A percentile compares a stretch with the other conserved stretches of the same genome.
Evolutionary conservation across 2,113 vertebrate species (phyloP).

Genomic region (Platysternon megacephalum): DNA sequence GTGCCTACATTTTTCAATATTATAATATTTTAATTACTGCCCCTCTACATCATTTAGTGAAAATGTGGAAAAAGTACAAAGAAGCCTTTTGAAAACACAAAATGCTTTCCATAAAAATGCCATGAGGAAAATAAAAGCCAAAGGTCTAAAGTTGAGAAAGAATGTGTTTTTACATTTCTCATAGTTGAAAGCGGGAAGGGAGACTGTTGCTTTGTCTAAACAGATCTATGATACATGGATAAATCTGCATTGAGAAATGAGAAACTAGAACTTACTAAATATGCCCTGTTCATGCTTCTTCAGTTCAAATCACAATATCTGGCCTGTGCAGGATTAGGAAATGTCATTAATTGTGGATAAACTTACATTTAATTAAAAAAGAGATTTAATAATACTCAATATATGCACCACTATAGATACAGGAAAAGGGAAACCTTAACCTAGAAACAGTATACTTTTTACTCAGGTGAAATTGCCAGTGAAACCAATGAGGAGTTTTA

Average conservation of each 20-base stretch:
- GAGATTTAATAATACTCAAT: background rate
- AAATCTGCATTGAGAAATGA: background rate
- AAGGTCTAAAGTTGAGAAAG: constrained; percentile 30
- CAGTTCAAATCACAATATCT: background rate
- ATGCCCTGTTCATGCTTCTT: background rate
- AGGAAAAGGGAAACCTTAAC: background rate
- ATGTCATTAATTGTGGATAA: background rate
- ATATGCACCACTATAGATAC: background rate
- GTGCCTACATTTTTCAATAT: constrained; percentile 44
- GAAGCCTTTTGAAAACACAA: constrained; percentile 60
- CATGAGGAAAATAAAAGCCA: constrained; percentile 50
- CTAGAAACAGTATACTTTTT: background rate
- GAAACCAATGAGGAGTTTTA: background rate
- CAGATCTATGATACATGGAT: background rate
- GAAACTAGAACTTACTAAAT: background rate
- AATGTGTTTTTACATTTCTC: background rate
- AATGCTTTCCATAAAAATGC: background rate
- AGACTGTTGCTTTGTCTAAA: constrained; percentile 37
- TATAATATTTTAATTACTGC: constrained; percentile 54
- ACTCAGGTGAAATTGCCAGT: background rate
- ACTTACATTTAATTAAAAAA: background rate
- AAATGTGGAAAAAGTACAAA: constrained; percentile 67
- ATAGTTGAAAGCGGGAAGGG: background rate
- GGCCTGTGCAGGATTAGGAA: background rate
- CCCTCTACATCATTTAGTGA: constrained; percentile 66